Base-by-base conservation (phyloP, 2,113 vertebrate genomes). In the Gymnorhina tibicen region DNA sequence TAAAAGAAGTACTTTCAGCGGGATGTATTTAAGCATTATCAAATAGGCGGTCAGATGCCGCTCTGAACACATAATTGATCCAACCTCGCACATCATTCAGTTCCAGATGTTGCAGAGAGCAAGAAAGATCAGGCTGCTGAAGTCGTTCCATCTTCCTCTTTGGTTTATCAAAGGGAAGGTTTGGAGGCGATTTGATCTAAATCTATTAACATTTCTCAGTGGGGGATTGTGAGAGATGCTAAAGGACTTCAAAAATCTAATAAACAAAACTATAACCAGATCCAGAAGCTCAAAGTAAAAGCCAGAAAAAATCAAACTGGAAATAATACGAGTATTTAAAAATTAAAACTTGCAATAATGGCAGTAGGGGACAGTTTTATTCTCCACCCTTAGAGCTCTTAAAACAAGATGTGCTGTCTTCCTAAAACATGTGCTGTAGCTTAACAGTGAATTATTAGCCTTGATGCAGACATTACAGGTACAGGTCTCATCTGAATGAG, bases 391-490 rank as follows among this genome's bases (percentile, higher is more conserved):
- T 66, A 27, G 60, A 88, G 69, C 66, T 77, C 79, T 94, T 93
- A 64, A 84, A 88, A 74, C 52, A 93, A 95, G 73, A 94, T 75
- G 49, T 92, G 41, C 52, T 84, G 56, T 86, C 47, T 16, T 52
- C 46, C 60, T 86, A 73, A 92, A 94, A 86, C 37, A 84, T 11
- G 56, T 86, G 47, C 76, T 93, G 59, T 52, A 68, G 16, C 56
- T 85, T 75, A 78, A 64, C 47, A 74, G 47, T 92, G 94, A 95
- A 86, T 94, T 93, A 94, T 94, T 92, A 94, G 64, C 76, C 60
- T 81, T 70, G 69, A 72, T 89, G 79, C 68, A 96, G 93, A 90
- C 52, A 56, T 94, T 94, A 93, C 17, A 4, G 81, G 73, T 93
- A 90, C 73, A 84, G 76, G n/a, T 91, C 79, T 94, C 1, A 0